Evolutionary conservation across 2,888 invertebrate genomes (phyloP).

Genomic region (Panopea generosa): DNA sequence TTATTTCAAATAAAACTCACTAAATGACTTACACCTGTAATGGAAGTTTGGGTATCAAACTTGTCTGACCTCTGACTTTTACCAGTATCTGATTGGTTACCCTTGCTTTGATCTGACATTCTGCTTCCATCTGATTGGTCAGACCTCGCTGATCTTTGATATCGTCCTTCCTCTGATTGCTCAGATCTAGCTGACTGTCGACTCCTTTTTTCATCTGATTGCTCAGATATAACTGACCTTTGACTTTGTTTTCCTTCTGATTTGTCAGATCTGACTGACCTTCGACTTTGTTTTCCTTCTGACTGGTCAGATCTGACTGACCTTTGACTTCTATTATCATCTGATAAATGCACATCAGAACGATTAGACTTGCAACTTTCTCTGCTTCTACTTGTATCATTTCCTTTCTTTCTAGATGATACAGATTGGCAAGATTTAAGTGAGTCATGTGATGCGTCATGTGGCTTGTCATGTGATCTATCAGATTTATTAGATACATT

Average conservation of each 20-base stretch:
- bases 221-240: neutral
- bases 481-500: conserved; percentile 4
- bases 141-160: conserved; percentile 10
- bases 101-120: conserved; percentile 8
- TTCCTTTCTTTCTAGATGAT: no score
- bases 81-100: conserved; percentile 2
- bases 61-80: conserved; percentile 18
- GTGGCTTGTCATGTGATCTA: neutral
- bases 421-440: no score
- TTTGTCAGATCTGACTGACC: conserved; percentile 6
- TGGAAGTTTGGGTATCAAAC: neutral
- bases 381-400: no score
- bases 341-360: no score
- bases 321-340: neutral
- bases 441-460: no score
- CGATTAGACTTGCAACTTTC: no score
- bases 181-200: conserved; percentile 13
- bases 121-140: neutral
- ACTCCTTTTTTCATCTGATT: neutral
- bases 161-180: conserved; percentile 15
- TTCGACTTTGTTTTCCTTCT: conserved; percentile 5
- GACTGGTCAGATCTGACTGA: conserved; percentile 20
- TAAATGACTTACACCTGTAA: no score
- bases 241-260: conserved; percentile 12
- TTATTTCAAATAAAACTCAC: no score